Evolutionary conservation across 2,113 vertebrate species (phyloP).

Genomic region (Callopanchax toddi): DNA sequence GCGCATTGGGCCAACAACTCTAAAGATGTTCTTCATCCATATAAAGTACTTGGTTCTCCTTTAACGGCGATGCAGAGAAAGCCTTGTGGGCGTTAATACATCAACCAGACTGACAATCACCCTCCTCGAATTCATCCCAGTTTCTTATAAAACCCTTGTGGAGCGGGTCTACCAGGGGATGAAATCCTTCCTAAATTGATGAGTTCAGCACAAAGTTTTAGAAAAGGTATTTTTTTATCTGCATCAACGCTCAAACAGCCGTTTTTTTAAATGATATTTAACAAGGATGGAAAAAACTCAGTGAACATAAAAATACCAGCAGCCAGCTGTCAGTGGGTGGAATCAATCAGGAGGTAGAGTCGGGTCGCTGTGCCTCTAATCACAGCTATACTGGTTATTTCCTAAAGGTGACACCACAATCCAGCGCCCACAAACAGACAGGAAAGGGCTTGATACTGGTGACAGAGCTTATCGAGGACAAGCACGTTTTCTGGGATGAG

Average conservation of each 20-base stretch:
- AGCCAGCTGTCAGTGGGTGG: background rate
- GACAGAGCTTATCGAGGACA: background rate
- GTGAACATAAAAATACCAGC: background rate
- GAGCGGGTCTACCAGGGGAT: background rate
- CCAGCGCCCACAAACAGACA: background rate
- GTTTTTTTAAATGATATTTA: background rate
- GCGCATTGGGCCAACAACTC: background rate
- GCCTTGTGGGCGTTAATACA: background rate
- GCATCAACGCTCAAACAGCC: background rate
- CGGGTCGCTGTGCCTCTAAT: background rate
- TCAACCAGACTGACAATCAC: background rate
- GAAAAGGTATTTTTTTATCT: background rate
- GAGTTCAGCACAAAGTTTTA: background rate
- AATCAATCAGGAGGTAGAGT: conserved; percentile 2
- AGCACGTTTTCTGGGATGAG: background rate
- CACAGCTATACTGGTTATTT: background rate
- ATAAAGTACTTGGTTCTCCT: background rate
- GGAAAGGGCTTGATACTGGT: background rate
- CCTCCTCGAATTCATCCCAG: conserved; percentile 5
- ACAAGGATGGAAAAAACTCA: background rate
- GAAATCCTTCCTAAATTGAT: background rate
- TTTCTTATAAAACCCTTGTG: background rate
- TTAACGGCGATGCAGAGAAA: conserved; percentile 1
- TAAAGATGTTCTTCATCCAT: background rate
- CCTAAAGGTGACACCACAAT: background rate